These are phyloP conservation scores for Tichodroma muraria DNA, from an alignment of 2,113 vertebrate genomes.

Conservation along the genomic window DNA sequence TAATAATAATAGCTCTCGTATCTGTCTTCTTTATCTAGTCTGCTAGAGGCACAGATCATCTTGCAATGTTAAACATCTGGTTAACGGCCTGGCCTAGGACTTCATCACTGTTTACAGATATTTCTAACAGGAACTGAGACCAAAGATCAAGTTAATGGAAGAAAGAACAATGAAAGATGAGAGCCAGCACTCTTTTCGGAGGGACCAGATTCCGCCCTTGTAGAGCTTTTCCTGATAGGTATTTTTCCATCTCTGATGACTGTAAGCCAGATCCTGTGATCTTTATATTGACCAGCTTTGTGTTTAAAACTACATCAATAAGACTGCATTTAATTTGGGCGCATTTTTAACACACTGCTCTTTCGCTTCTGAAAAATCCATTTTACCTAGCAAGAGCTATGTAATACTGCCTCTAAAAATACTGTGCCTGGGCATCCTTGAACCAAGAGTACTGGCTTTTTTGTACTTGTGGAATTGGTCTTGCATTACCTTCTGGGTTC, in stretches of 20 bases:
- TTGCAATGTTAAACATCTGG: neutral
- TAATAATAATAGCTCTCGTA: neutral
- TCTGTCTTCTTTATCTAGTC: neutral
- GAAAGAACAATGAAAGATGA: constrained; percentile 14
- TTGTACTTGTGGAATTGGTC: neutral
- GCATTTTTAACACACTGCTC: neutral
- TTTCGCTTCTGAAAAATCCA: neutral
- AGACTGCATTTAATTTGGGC: neutral
- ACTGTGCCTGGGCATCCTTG: neutral
- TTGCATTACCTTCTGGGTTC: neutral
- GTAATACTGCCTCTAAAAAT: neutral
- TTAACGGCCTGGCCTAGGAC: constrained; percentile 5
- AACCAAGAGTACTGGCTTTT: neutral
- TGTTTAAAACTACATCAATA: neutral
- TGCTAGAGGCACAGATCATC: neutral
- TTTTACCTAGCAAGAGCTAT: neutral
- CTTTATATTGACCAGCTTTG: neutral
- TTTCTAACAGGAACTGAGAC: constrained; percentile 31
- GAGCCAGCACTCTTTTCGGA: neutral
- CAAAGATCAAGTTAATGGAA: constrained; percentile 32
- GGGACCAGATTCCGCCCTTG: neutral
- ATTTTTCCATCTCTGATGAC: neutral
- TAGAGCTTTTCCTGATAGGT: neutral
- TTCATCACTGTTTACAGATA: constrained; percentile 7
- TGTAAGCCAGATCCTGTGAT: neutral